Evolutionary conservation across 2,888 invertebrate genomes (phyloP), one percentile per base, ranked within the genome.

Genomic region (Morpho achilles): DNA sequence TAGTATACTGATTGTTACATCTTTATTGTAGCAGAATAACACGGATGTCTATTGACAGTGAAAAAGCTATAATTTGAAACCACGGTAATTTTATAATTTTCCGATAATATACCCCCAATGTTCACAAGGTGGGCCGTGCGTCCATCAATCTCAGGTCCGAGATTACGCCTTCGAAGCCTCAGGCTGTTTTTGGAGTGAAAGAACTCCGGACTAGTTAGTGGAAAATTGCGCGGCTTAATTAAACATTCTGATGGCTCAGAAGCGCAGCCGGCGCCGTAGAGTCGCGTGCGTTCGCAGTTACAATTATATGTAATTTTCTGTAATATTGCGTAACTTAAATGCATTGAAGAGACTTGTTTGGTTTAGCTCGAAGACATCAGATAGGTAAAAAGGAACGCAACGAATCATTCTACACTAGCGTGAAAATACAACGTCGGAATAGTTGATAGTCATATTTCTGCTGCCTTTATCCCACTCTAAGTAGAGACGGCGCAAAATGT

Each of bases 201-300:
- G 32, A 32, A 32, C 32, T 32, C 8, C 10, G 16, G 53, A 47
- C 53, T 40, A 55, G 53, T 51, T 56, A 50, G 56, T 53, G 75
- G 73, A 76, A 79, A 79, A 80, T 81, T 75, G 74, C 77, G 67
- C 77, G 67, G 65, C 68, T 75, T 80, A 80, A 82, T 83, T 83
- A 81, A 80, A 76, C 76, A 80, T 79, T 75, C 73, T 67, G 69
- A 70, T 69, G 63, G 52, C 61, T 65, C 59, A 55, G 60, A 52
- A 61, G 50, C 61, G 62, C 53, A 53, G 58, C 59, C 66, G 68
- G 69, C 72, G 73, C 70, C 71, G 66, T 58, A 65, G 47, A 62
- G 67, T 66, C 71, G 68, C 62, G 64, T 62, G 62, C 64, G 65
- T 52, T 59, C 64, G 40, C 56, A 50, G 49, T 53, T 56, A 48